A percentile compares a stretch with the other conserved stretches of the same genome.
These are phyloP conservation scores for Nemopilema nomurai DNA, from an alignment of 30 jellyfish, hydroid and myxozoan genomes.

Conservation along the genomic window DNA sequence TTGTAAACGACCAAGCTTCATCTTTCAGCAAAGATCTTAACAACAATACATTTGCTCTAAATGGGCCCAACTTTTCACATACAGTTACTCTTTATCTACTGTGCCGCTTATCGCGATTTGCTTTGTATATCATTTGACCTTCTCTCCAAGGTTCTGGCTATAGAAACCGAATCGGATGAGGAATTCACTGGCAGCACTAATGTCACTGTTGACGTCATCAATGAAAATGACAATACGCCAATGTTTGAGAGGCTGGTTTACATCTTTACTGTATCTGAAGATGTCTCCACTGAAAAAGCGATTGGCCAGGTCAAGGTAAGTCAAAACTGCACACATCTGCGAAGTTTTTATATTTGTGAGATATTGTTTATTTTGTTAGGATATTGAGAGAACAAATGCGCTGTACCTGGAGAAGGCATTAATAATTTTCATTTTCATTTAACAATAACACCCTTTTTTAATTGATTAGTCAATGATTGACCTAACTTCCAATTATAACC, in stretches of 20 bases:
- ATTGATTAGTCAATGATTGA: too few relatives aligned
- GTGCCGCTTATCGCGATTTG: too few relatives aligned
- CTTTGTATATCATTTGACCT: too few relatives aligned
- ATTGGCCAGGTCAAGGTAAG: slow-evolving; percentile 68
- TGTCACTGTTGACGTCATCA: slow-evolving; percentile 36
- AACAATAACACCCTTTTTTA: too few relatives aligned
- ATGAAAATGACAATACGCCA: slow-evolving; percentile 49
- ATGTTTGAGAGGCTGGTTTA: slow-evolving; percentile 21
- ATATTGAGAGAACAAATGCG: too few relatives aligned
- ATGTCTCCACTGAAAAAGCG: slow-evolving; percentile 22
- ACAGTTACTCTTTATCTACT: too few relatives aligned
- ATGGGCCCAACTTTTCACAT: too few relatives aligned
- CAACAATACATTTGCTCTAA: too few relatives aligned
- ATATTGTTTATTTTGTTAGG: not conserved
- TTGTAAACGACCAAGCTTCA: too few relatives aligned
- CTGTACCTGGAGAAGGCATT: too few relatives aligned
- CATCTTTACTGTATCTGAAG: slow-evolving; percentile 49
- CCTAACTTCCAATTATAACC: not conserved
- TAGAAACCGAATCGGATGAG: slow-evolving; percentile 28
- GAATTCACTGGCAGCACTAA: slow-evolving; percentile 19
- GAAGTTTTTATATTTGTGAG: not conserved
- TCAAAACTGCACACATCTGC: not conserved
- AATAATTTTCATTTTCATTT: too few relatives aligned
- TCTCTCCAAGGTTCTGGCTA: slow-evolving; percentile 27
- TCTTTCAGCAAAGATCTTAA: too few relatives aligned